Conservation (phyloP, 1,140 invertebrate species). For the Metopolophium dirhodum region DNA sequence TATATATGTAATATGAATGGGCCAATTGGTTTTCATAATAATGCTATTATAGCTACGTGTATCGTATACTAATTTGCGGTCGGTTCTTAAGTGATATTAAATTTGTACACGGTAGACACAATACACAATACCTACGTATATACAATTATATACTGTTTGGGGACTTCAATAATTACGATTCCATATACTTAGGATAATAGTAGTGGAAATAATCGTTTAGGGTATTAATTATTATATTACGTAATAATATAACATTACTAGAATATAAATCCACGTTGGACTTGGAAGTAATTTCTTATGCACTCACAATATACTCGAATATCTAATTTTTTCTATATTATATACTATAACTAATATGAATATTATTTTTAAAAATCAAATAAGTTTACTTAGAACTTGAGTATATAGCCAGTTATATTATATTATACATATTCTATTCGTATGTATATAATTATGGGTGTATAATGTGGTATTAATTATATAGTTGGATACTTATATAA, state of each 20-base stretch:
- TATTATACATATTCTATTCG: too few species aligned
- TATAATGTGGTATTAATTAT: too few species aligned
- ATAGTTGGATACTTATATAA: too few species aligned
- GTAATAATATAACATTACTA: not conserved
- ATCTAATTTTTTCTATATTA: not conserved
- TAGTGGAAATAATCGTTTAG: not conserved
- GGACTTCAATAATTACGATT: not conserved
- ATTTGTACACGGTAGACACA: not conserved
- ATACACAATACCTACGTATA: too few species aligned
- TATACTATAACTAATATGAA: not conserved
- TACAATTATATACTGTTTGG: not conserved
- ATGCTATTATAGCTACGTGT: not conserved
- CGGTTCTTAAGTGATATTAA: not conserved
- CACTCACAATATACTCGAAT: not conserved
- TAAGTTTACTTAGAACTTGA: not conserved
- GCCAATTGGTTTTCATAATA: constrained; percentile 3
- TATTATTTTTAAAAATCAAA: not conserved
- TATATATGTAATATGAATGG: not conserved
- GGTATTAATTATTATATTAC: not conserved
- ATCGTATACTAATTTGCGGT: not conserved
- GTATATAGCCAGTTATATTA: not conserved
- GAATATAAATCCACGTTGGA: not conserved
- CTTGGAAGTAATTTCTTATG: not conserved
- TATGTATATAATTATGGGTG: too few species aligned
- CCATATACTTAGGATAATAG: not conserved